Evolutionary conservation across 1,140 invertebrate species (phyloP), one percentile per base, ranked within the genome.

Genomic region (Bicyclus anynana): DNA sequence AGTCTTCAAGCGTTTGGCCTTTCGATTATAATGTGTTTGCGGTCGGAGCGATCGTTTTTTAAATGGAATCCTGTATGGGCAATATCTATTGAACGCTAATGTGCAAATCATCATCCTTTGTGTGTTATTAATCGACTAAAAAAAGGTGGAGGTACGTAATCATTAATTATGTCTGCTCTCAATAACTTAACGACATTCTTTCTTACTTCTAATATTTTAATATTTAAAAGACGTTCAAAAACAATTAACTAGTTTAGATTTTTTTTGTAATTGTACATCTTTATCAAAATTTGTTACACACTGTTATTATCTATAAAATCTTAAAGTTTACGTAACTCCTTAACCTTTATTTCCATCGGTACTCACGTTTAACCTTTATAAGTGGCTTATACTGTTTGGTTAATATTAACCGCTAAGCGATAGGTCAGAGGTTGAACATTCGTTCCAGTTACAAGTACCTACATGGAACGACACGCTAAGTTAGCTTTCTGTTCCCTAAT

Each of bases 1-100:
- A 33, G 53, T 59, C 62, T 73, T 66, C 35, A 42, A 52, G 48
- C 57, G 53, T 51, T 67, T 61, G 67, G 67, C 65, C 59, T 73
- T 63, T 62, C 63, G 38, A 62, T 59, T 52, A 51, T 55, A 55
- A 33, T 53, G 23, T 61, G 54, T 54, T 14, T 44, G 18, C 42
- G 18, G 42, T n/a, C 6, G 21, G 21, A 33, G 29, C 29, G 29
- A 33, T 33, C 29, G 29, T 12, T 7, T 33, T 33, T 33, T n/a
- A 29, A 29, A 23, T 7, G 27, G 10, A 29, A 29, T 29, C 27
- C 29, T 38, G 14, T 52, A 52, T 35, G 10, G 35, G 21, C 49
- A 40, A 14, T 37, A 26, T 52, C 29, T 33, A 33, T 33, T 33
- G 7, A 33, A n/a, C 4, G 29, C 10, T 33, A 33, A 33, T 33